phyloP scores from a whole-genome alignment of 2,888 invertebrate genomes.

The Smittia aterrima region DNA sequence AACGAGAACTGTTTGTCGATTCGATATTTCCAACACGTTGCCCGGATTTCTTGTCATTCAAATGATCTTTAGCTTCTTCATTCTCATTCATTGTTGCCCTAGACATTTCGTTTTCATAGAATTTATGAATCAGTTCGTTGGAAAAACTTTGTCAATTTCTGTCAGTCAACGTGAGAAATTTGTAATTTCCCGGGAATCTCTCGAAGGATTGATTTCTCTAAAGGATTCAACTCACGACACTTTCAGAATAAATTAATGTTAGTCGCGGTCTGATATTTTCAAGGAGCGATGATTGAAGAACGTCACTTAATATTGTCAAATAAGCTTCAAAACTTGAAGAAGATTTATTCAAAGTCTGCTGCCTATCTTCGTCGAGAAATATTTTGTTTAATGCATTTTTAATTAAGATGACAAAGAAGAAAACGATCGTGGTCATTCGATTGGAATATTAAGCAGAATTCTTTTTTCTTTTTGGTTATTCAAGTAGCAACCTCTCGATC shows the following conservation, averaged over 20 bases:
- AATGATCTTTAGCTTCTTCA: not conserved
- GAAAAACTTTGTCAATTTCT: not conserved
- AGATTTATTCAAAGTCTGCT: not conserved
- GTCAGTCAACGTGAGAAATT: constrained; percentile 28
- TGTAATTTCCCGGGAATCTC: too few relatives aligned
- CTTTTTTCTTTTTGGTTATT: not conserved
- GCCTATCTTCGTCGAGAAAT: too few relatives aligned
- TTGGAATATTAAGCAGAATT: not conserved
- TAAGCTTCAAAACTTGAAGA: not conserved
- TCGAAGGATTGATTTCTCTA: not conserved
- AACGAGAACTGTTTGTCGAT: not conserved
- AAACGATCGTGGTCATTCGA: not conserved
- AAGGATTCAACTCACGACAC: not conserved
- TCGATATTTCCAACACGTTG: constrained; percentile 9
- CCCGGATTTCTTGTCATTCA: not conserved
- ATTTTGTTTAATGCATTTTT: constrained; percentile 31
- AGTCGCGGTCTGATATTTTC: not conserved
- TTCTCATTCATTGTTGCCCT: not conserved
- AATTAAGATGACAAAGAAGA: constrained; percentile 30
- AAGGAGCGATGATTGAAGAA: not conserved
- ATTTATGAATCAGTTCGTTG: not conserved
- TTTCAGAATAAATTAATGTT: not conserved
- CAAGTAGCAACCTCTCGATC: not conserved
- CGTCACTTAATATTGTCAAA: constrained; percentile 15
- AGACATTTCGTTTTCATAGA: constrained; percentile 25